Evolutionary conservation across 2,888 invertebrate genomes (phyloP).

Genomic region (Drosophila falleni): DNA sequence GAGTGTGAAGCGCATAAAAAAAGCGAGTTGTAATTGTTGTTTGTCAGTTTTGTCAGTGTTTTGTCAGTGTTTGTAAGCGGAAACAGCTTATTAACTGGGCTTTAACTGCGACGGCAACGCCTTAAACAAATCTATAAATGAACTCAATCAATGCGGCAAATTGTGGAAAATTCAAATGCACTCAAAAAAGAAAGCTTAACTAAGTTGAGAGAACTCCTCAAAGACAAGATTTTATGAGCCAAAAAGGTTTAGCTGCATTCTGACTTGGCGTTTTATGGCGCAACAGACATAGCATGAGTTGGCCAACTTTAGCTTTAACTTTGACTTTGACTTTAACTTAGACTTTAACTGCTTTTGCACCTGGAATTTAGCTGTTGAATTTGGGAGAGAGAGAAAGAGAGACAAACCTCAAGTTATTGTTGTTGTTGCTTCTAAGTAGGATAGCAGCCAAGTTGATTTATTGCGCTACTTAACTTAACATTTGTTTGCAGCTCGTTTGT

Average conservation of each 20-base stretch:
- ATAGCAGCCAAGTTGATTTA: slow-evolving; percentile 61
- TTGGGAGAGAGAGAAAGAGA: slow-evolving; percentile 11
- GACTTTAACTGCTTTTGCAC: slow-evolving; percentile 20
- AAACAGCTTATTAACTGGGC: slow-evolving; percentile 45
- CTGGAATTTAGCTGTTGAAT: slow-evolving; percentile 61
- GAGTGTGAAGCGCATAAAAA: slow-evolving; percentile 62
- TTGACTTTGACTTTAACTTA: too few species aligned
- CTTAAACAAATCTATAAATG: slow-evolving; percentile 12
- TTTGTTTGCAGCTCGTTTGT: slow-evolving; percentile 67
- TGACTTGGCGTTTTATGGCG: slow-evolving; percentile 27
- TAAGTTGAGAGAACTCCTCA: not conserved
- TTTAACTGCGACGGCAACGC: slow-evolving; percentile 17
- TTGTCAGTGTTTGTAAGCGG: too few species aligned
- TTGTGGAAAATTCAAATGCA: slow-evolving; percentile 40
- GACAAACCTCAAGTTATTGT: slow-evolving; percentile 14
- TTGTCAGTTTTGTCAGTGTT: slow-evolving; percentile 25
- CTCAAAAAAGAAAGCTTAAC: not conserved
- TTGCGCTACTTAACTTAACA: slow-evolving; percentile 65
- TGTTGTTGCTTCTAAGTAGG: slow-evolving; percentile 13
- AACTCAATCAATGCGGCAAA: slow-evolving; percentile 52
- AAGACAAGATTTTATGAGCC: slow-evolving; percentile 21
- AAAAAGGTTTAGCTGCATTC: slow-evolving; percentile 22
- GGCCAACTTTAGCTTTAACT: slow-evolving; percentile 29
- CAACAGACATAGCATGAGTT: slow-evolving; percentile 27
- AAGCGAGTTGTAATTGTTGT: slow-evolving; percentile 54